Evolutionary conservation across 2,888 invertebrate species (phyloP).

Genomic region (Chrysolina americana): DNA sequence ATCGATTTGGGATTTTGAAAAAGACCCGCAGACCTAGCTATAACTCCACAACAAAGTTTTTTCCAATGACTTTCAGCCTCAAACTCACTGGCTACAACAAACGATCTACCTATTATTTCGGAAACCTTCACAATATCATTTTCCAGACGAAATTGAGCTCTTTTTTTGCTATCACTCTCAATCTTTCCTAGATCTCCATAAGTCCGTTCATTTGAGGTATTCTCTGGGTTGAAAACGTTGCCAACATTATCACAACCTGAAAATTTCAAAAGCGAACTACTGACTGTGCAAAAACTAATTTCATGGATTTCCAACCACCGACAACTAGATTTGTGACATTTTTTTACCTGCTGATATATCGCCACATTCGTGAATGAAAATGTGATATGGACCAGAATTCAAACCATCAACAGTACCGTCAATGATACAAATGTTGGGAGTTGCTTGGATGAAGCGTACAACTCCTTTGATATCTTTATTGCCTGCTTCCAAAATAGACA

Average conservation of each 20-base stretch:
- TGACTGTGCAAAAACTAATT: background rate
- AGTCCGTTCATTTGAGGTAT: conserved; percentile 69
- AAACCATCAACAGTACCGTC: conserved; percentile 91
- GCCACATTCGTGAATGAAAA: conserved; percentile 81
- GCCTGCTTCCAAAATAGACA: conserved; percentile 79
- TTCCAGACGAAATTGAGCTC: conserved; percentile 77
- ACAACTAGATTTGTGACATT: no score
- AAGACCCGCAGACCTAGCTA: conserved; percentile 89
- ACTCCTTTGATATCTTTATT: conserved; percentile 77
- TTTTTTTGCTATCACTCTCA: conserved; percentile 74
- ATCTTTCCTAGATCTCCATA: conserved; percentile 80
- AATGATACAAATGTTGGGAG: conserved; percentile 76
- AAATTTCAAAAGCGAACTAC: conserved; percentile 26
- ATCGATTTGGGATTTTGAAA: conserved; percentile 90
- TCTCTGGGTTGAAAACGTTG: conserved; percentile 74
- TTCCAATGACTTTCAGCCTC: conserved; percentile 35
- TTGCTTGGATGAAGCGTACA: conserved; percentile 80
- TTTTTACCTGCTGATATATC: conserved; percentile 76
- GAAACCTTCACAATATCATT: conserved; percentile 77
- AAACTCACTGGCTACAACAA: conserved; percentile 77
- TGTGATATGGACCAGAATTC: conserved; percentile 74
- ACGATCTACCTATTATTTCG: conserved; percentile 84
- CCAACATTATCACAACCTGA: conserved; percentile 74
- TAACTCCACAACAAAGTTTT: conserved; percentile 82
- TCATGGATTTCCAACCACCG: background rate